phyloP scores from a whole-genome alignment of 2,888 invertebrate genomes.

The Papilio demoleus region DNA sequence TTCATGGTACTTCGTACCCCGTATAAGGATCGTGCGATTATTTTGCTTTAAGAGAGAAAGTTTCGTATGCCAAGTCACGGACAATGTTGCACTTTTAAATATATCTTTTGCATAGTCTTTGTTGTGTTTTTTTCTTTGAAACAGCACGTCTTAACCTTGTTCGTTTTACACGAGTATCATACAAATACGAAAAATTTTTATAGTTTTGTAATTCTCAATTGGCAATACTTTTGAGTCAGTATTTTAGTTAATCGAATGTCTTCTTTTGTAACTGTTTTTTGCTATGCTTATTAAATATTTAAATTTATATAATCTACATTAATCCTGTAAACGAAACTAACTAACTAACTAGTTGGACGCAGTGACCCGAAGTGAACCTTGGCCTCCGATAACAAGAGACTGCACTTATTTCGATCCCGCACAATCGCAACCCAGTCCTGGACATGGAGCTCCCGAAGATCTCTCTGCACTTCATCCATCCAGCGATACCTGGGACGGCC shows the following conservation, averaged over 20 bases:
- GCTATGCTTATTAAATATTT: too few species aligned
- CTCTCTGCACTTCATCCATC: too few species aligned
- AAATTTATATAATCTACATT: too few species aligned
- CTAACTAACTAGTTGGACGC: too few species aligned
- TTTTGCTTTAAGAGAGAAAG: constrained; percentile 75
- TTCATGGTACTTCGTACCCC: constrained; percentile 61
- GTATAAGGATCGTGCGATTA: constrained; percentile 67
- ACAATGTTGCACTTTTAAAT: constrained; percentile 69
- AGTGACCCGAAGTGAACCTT: too few species aligned
- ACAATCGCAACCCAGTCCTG: too few species aligned
- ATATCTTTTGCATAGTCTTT: constrained; percentile 67
- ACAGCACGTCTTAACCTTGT: constrained; percentile 48
- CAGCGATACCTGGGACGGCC: too few species aligned
- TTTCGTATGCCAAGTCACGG: constrained; percentile 64
- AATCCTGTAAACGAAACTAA: too few species aligned
- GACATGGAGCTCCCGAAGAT: too few species aligned
- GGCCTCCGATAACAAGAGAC: too few species aligned
- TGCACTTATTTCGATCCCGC: too few species aligned
- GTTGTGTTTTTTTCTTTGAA: constrained; percentile 54
- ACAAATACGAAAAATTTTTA: constrained; percentile 43
- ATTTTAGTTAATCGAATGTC: not conserved
- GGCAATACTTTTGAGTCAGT: not conserved
- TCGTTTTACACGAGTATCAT: constrained; percentile 42
- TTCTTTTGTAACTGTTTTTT: not conserved
- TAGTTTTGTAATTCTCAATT: constrained; percentile 19